Conservation (phyloP, 1,140 invertebrate genomes). For the Drosophila orosa region DNA sequence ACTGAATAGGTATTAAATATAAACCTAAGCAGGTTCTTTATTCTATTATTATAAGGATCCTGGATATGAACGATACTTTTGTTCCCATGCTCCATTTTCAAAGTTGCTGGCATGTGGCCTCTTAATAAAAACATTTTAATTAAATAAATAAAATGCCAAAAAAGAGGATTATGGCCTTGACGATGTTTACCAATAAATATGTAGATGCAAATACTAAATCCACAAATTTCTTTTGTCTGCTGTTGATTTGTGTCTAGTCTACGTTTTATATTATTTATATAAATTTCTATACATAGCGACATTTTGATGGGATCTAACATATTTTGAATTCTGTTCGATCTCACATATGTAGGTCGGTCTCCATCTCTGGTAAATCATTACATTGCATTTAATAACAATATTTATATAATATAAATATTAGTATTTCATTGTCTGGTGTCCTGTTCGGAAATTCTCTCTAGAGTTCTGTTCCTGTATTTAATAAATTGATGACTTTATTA, state of each 20-base stretch:
- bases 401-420: too few species aligned
- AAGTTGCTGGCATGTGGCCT: neutral
- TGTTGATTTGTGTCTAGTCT: neutral
- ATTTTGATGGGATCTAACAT: neutral
- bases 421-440: too few species aligned
- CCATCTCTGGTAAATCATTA: neutral
- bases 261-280: conserved; percentile 6
- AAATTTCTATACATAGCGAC: neutral
- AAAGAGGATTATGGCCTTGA: neutral
- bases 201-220: conserved; percentile 3
- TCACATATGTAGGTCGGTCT: neutral
- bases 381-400: neutral
- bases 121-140: neutral
- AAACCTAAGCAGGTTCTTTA: too few species aligned
- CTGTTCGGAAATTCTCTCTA: too few species aligned
- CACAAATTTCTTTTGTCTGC: neutral
- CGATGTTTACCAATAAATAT: neutral
- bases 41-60: too few species aligned
- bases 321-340: neutral
- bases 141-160: neutral
- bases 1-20: too few species aligned
- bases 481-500: neutral
- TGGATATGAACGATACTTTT: neutral
- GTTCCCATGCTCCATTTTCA: neutral
- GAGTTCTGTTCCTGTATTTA: too few species aligned